Evolutionary conservation across 1,140 invertebrate genomes (phyloP).

Genomic region (Leptoteleia sp.): DNA sequence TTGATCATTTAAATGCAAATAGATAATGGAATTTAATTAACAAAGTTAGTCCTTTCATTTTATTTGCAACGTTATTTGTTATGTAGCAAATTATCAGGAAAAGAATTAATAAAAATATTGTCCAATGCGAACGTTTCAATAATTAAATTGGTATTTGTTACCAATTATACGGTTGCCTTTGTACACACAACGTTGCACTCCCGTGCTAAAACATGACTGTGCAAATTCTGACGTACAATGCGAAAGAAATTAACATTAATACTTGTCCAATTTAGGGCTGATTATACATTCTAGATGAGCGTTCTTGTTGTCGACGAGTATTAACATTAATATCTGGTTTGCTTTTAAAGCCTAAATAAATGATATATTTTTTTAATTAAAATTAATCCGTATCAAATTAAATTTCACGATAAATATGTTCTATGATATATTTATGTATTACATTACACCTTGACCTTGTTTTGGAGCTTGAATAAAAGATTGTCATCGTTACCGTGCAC

Average conservation of each 20-base stretch:
- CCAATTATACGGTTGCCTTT: conserved; percentile 29
- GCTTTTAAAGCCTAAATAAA: not conserved
- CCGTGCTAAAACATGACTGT: conserved; percentile 7
- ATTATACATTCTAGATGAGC: conserved; percentile 21
- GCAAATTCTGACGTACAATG: conserved; percentile 15
- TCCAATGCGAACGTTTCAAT: conserved; percentile 16
- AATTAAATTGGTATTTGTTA: conserved; percentile 26
- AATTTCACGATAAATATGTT: no score
- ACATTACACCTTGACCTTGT: no score
- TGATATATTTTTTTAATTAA: no score
- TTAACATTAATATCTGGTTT: conserved; percentile 13
- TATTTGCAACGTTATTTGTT: no score
- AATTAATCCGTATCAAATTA: conserved; percentile 3
- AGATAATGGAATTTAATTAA: no score
- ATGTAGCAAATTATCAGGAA: no score
- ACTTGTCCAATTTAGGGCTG: conserved; percentile 29
- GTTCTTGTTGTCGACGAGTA: not conserved
- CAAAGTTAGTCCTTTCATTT: no score
- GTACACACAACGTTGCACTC: conserved; percentile 7
- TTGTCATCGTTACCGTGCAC: no score
- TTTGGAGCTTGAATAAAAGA: no score
- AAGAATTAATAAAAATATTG: no score
- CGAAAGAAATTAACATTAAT: conserved; percentile 29
- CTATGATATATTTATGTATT: no score
- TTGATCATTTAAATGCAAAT: no score